Percentiles rank a stretch among this genome's conserved stretches.
These are phyloP conservation scores for Coendou prehensilis DNA, from an alignment of 2,797 vertebrate species.

Conservation along the genomic window DNA sequence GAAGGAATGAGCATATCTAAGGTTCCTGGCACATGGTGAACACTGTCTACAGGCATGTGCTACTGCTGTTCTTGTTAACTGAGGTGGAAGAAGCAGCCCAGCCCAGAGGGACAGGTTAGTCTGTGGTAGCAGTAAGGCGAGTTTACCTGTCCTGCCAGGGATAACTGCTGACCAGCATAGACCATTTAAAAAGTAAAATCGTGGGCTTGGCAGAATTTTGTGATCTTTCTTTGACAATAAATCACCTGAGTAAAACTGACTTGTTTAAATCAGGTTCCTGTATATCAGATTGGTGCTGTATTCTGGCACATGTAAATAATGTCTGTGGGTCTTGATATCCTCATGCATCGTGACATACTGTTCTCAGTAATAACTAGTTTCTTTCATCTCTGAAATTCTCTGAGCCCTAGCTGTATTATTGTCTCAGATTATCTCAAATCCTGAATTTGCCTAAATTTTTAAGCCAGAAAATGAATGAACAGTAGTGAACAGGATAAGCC, in stretches of 20 bases:
- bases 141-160: neutral
- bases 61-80: neutral
- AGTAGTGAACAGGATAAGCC: slow-evolving; percentile 41
- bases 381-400: slow-evolving; percentile 55
- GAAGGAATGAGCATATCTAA: too few species aligned
- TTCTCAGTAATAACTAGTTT: neutral
- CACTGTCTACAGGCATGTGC: neutral
- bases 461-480: slow-evolving; percentile 65
- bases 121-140: neutral
- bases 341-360: neutral
- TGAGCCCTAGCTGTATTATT: neutral
- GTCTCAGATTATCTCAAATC: slow-evolving; percentile 24
- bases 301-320: neutral
- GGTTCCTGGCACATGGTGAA: neutral
- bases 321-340: neutral
- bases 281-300: neutral
- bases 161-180: neutral
- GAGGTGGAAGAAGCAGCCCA: neutral
- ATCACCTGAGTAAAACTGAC: neutral
- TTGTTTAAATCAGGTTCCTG: neutral
- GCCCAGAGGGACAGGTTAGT: neutral
- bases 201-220: neutral
- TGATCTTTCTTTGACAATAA: neutral
- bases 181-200: neutral
- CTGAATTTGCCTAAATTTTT: slow-evolving; percentile 62